These are phyloP conservation scores for Cichladusa arquata DNA, from an alignment of 2,113 vertebrate species.

Conservation along the genomic window DNA sequence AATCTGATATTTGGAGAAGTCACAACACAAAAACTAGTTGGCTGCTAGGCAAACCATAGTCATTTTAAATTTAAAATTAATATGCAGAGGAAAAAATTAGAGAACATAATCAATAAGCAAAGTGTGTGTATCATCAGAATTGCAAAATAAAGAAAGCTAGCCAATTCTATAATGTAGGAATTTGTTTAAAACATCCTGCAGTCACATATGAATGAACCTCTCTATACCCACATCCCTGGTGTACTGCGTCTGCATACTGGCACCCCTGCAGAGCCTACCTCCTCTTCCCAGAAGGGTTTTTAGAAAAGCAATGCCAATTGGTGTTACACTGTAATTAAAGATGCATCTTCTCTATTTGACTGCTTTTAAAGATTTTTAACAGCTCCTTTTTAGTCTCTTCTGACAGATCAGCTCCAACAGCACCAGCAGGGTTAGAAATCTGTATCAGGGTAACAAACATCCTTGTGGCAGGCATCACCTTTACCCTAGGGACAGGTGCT, in stretches of 20 bases:
- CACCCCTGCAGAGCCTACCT: background rate
- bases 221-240: background rate
- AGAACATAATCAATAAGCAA: background rate
- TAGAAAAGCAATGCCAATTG: background rate
- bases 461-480: background rate
- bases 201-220: background rate
- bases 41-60: background rate
- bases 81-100: background rate
- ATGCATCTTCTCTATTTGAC: background rate
- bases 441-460: background rate
- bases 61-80: constrained; percentile 11
- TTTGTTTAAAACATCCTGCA: background rate
- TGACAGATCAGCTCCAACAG: background rate
- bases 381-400: background rate
- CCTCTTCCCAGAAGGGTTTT: background rate
- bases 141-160: background rate
- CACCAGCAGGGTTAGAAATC: background rate
- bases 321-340: background rate
- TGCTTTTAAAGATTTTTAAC: background rate
- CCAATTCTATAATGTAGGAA: background rate
- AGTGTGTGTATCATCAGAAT: background rate
- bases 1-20: constrained; percentile 69
- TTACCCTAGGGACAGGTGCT: background rate
- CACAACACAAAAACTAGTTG: constrained; percentile 60
- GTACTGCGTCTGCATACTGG: background rate